A percentile compares a stretch with the other conserved stretches of the same genome.
Conservation (phyloP, 2,113 vertebrate species). For the Aix galericulata region DNA sequence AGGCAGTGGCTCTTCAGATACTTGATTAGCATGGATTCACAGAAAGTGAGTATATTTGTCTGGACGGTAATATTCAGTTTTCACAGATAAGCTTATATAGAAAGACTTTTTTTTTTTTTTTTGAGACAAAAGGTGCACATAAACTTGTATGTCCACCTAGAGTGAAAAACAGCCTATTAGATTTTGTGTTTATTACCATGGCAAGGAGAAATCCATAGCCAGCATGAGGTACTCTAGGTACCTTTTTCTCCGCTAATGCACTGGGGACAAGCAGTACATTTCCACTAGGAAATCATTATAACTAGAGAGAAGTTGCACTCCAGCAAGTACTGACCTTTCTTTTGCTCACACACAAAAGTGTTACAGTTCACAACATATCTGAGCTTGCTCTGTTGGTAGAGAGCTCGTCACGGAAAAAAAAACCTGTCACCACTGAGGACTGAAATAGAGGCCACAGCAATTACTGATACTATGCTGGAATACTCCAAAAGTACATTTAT, state of each 20-base stretch:
- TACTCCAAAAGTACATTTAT: neutral
- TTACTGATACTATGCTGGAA: neutral
- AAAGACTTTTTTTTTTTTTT: neutral
- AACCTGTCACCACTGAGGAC: fast-evolving
- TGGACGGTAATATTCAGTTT: neutral
- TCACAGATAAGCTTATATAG: neutral
- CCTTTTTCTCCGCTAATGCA: neutral
- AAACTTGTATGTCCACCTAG: neutral
- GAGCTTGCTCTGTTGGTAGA: neutral
- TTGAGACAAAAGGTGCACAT: neutral
- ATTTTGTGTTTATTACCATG: neutral
- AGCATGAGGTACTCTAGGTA: neutral
- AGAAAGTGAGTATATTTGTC: neutral
- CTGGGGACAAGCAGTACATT: fast-evolving
- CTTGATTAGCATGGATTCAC: neutral
- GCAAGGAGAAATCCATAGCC: neutral
- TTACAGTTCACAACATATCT: neutral
- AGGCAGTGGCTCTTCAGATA: neutral
- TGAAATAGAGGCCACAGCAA: neutral
- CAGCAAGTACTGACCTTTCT: neutral
- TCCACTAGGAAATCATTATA: neutral
- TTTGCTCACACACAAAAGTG: neutral
- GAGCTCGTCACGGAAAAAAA: neutral
- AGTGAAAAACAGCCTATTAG: neutral
- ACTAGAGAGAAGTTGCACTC: neutral